Base-by-base conservation (phyloP, 2,113 vertebrate genomes). In the Stomatorhinus ivindoensis region DNA sequence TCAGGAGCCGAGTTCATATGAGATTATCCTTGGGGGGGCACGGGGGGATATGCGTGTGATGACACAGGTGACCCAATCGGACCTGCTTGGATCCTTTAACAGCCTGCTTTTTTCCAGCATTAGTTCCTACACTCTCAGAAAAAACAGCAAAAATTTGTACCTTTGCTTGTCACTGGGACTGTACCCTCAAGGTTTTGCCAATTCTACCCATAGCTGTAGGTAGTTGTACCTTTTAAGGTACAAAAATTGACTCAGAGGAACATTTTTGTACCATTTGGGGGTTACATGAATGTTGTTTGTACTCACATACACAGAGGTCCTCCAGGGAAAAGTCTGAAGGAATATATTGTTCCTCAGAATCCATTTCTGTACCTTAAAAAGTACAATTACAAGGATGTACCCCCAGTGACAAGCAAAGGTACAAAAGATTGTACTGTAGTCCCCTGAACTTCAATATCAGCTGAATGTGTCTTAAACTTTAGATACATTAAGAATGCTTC, bases 231-330 rank as follows among this genome's bases (percentile, higher is more conserved):
- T 53, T 19, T 19, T 19, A 53, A 53, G 51, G 53, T 55, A 21
- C 51, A 51, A 51, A 53, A 53, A 53, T 53, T 5, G 5, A 21
- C 19, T 21, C 19, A 5, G 53, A 21, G 53, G 19, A 55, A 55
- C 53, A 55, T 6, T 55, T 55, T 55, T 21, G 5, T 55, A 21
- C 53, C 19, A 55, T 55, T 7, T 21, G 53, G 19, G 19, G 53
- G 53, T 55, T 55, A 7, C 19, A 21, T 55, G 53, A 21, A 55
- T 55, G 19, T 21, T 55, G 19, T 55, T 55, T 55, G 53, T 55
- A 55, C 90, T 69, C 51, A 89, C 87, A 88, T 73, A 39, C 88
- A 90, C 73, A n/a, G 21, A 19, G 35, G n/a, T 90, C 83, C 89
- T 84, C 69, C 9, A 58, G 73, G 47, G 89, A 27, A 48, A 24